These are phyloP conservation scores for Pelusios castaneus DNA, from an alignment of 2,113 vertebrate species.

Conservation along the genomic window DNA sequence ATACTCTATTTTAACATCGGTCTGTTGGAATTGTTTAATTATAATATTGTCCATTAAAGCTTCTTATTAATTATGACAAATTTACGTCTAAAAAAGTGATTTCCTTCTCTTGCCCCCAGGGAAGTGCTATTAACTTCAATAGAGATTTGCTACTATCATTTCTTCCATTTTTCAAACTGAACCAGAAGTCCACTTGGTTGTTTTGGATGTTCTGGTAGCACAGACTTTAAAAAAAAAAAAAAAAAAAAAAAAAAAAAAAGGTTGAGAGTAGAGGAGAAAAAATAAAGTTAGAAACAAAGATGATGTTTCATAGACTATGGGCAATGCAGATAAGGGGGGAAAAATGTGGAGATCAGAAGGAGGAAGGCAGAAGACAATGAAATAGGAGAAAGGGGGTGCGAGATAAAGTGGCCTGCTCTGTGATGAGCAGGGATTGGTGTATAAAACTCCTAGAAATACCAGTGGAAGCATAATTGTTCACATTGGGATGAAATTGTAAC, in stretches of 20 bases:
- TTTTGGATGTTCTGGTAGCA: background rate
- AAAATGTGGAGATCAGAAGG: fast-evolving
- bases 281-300: background rate
- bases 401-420: background rate
- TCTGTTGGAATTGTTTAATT: slow-evolving; percentile 21
- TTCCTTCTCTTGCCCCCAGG: background rate
- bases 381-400: background rate
- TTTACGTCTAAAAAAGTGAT: slow-evolving; percentile 26
- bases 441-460: background rate
- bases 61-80: slow-evolving; percentile 8
- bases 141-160: slow-evolving; percentile 15
- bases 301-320: background rate
- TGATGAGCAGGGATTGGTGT: background rate
- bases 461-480: background rate
- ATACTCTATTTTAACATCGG: slow-evolving; percentile 48
- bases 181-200: background rate
- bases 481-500: background rate
- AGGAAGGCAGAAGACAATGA: fast-evolving
- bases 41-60: slow-evolving; percentile 31
- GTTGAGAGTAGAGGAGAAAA: background rate
- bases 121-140: slow-evolving; percentile 41
- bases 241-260: slow-evolving; percentile 25
- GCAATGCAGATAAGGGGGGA: background rate
- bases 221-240: slow-evolving; percentile 10
- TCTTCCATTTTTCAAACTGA: background rate